A percentile compares a stretch with the other conserved stretches of the same genome.
Conservation (phyloP, 2,113 vertebrate species). For the Pyrgilauda ruficollis region DNA sequence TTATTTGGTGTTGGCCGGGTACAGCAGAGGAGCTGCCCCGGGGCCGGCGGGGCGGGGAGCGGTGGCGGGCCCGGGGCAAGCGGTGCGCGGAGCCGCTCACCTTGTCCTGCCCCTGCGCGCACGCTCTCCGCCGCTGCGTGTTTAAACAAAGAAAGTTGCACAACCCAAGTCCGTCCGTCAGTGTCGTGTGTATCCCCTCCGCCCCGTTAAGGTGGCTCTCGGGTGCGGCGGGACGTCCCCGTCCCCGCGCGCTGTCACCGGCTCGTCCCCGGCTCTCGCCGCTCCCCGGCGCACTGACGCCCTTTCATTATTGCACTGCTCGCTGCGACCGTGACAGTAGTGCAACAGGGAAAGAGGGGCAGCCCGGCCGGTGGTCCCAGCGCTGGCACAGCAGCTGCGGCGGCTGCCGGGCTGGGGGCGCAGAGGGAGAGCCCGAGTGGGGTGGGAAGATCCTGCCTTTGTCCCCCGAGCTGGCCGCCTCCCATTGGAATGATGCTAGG, state of each 20-base stretch:
- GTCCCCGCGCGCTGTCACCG: not conserved
- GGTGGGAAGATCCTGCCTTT: not conserved
- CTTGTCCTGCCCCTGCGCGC: not conserved
- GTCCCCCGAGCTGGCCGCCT: not conserved
- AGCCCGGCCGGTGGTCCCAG: slow-evolving; percentile 70
- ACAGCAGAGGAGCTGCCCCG: not conserved
- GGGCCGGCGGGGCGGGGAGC: not conserved
- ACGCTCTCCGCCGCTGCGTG: not conserved
- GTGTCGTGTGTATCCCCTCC: not conserved
- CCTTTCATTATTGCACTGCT: slow-evolving; percentile 98
- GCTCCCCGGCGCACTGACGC: slow-evolving; percentile 79
- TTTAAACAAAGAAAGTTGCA: slow-evolving; percentile 36
- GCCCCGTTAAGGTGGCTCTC: not conserved
- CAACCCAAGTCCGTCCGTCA: not conserved
- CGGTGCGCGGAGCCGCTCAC: not conserved
- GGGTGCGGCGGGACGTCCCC: not conserved
- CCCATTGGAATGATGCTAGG: not conserved
- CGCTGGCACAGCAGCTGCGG: not conserved
- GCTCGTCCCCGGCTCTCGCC: not conserved
- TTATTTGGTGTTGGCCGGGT: not conserved
- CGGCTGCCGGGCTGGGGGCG: not conserved
- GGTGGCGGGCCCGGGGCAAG: not conserved
- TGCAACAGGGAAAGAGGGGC: slow-evolving; percentile 95
- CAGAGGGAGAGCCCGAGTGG: not conserved
- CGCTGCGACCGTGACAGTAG: slow-evolving; percentile 85